Evolutionary conservation across 2,113 vertebrate genomes (phyloP).

Genomic region (Oxyura jamaicensis): DNA sequence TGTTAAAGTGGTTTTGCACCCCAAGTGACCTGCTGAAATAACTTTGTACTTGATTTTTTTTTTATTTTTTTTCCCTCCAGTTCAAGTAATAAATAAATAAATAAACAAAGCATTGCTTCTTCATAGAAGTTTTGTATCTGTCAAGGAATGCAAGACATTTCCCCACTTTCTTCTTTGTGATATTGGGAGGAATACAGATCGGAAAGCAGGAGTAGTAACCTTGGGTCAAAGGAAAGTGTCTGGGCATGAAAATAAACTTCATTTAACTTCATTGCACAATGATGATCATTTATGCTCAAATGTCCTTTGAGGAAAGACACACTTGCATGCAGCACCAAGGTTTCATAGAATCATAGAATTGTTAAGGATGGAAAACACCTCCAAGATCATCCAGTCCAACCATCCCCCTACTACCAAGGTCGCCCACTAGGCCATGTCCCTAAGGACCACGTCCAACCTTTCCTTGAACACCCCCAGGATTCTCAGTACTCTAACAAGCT

Average conservation of each 20-base stretch:
- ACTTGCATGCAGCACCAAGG: neutral
- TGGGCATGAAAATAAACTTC: neutral
- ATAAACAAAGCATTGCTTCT: neutral
- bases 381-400: too few relatives aligned
- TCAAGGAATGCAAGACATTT: neutral
- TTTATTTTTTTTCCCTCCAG: neutral
- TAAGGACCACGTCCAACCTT: too few relatives aligned
- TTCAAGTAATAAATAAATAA: neutral
- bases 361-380: too few relatives aligned
- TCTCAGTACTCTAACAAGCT: neutral
- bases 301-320: neutral
- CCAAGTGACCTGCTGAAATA: neutral
- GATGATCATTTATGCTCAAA: neutral
- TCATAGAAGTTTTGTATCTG: neutral
- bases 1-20: neutral
- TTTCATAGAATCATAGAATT: too few relatives aligned
- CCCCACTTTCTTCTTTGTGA: neutral
- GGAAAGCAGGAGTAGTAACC: neutral
- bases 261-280: neutral
- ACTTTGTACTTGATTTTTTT: neutral
- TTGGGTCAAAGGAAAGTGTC: neutral
- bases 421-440: too few relatives aligned
- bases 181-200: neutral
- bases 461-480: accelerated
- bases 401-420: too few relatives aligned